Base-by-base conservation (phyloP, 2,113 vertebrate species). In the Rhombomys opimus region DNA sequence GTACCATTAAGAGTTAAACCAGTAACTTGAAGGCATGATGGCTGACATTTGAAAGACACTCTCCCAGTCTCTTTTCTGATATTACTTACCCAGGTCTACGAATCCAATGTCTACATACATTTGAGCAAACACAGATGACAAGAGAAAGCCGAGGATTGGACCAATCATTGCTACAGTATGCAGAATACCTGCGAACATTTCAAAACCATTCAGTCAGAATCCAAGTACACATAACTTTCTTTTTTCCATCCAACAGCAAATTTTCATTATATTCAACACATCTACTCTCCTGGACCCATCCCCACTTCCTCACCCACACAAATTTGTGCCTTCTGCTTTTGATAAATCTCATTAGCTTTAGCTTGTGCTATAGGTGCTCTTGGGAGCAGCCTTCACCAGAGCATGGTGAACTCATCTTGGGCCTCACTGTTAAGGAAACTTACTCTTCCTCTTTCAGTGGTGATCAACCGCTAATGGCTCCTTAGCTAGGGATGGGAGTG, bases 101-200 rank as follows among this genome's bases (percentile, higher is more conserved):
- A 97, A 99, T 97, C 99, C 99, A 97, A 99, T n/a, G 89, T 99
- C 99, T 73, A 99, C 99, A 0, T 99, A 99, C 0, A 99, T 97
- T 97, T 67, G 99, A 73, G 99, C 99, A 97, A 98, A 99, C 27
- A 99, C 95, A 61, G 99, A 99, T 61, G 99, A 99, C 97, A 99
- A 52, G 27, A 99, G 92, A 96, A 99, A 99, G 11, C 99, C 99
- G 90, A 98, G 96, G 95, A 99, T 98, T 2, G 99, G 99, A 5
- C 99, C 99, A 67, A 99, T 15, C 93, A 99, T 98, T 67, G 98
- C 98, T 65, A 99, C 73, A 27, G 99, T 99, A 96, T 99, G 98
- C 91, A 99, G 98, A 98, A 96, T 98, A 12, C 99, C 99, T 99
- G 98, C 77, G 97, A 98, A 96, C 10, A 96, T 32, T 96, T 97